Evolutionary conservation across 2,113 vertebrate genomes (phyloP), one percentile per base, ranked within the genome.

Genomic region (Mustela nigripes): DNA sequence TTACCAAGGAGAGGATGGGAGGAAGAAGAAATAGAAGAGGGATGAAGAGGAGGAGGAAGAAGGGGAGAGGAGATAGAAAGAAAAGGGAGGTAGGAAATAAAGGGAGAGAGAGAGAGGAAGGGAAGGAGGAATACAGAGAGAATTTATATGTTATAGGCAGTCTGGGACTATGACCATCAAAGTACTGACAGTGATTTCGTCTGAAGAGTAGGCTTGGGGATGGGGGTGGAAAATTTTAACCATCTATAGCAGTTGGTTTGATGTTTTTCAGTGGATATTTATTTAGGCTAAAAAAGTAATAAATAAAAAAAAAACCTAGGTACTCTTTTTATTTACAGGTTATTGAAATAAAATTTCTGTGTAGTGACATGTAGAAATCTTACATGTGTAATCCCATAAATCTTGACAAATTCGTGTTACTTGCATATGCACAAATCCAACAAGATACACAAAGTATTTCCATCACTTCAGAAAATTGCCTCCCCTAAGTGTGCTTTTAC

Each of bases 301-400:
- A 92, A 80, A 80, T 48, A 69, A 69, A 80, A 33, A 53, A 91
- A 60, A 95, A 50, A 18, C 33, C 33, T 50, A 50, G 74, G 65
- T 4, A 45, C 31, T 63, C 10, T 56, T 90, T 56, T 63, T 48
- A 78, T n/a, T 11, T 22, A 90, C 9, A 50, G 39, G 1, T 67
- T 60, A 67, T 86, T 89, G 33, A 79, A 21, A 65, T 76, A 76
- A 88, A 88, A 94, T 83, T 91, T 91, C 76, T 42, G 45, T 87
- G 36, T 42, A 50, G 50, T 42, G 65, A 62, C 6, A 60, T 48
- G 45, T 8, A 67, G 71, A 45, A 73, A 80, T 67, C 45, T 74
- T 60, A 74, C 36, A 11, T 45, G 9, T 22, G 31, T 31, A 95
- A 22, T 33, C 65, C 5, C 58, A 21, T 33, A 24, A 73, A 28